phyloP scores from a whole-genome alignment of 2,113 vertebrate species.

The Octodon degus region DNA sequence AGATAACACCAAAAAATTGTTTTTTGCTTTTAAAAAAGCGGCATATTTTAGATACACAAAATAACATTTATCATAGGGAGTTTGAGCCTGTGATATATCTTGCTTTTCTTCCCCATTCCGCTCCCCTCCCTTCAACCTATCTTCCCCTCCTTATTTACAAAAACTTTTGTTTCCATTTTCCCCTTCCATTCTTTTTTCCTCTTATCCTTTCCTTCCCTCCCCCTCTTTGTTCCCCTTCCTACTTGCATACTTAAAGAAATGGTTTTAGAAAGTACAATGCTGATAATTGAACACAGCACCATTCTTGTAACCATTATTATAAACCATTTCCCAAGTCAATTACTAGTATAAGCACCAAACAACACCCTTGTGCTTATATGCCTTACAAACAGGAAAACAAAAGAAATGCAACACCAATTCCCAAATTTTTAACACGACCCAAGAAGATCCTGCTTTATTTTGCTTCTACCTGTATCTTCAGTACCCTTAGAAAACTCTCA shows the following conservation, averaged over 20 bases:
- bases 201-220: neutral
- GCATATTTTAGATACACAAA: neutral
- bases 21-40: neutral
- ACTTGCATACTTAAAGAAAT: neutral
- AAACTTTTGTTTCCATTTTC: neutral
- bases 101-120: neutral
- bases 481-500: neutral
- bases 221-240: neutral
- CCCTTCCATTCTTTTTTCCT: neutral
- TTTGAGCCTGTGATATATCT: neutral
- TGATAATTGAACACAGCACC: neutral
- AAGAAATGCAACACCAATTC: neutral
- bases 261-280: neutral
- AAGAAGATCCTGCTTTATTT: neutral
- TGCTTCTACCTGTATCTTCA: neutral
- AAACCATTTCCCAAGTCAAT: constrained; percentile 1
- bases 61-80: neutral
- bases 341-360: neutral
- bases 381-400: neutral
- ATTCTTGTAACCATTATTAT: neutral
- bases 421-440: neutral
- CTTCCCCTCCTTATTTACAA: neutral
- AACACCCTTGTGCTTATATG: neutral
- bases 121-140: neutral
- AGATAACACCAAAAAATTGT: neutral